Conservation (phyloP, 2,113 vertebrate species). For the Hippocampus abdominalis region DNA sequence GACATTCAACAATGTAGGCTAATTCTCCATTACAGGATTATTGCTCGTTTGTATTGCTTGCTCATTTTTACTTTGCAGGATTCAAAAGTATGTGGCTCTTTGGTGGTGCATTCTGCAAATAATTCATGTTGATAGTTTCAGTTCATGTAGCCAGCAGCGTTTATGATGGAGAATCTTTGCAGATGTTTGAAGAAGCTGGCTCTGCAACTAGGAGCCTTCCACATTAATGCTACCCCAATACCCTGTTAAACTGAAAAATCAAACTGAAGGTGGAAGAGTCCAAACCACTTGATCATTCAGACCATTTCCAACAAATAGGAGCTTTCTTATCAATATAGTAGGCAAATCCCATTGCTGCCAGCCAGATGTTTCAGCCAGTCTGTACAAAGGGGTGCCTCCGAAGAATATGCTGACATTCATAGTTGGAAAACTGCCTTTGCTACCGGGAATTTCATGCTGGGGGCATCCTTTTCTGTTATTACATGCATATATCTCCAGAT, state of each 20-base stretch:
- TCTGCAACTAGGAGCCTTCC: conserved; percentile 25
- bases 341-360: conserved; percentile 48
- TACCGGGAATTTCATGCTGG: conserved; percentile 9
- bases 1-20: conserved; percentile 7
- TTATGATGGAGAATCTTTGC: conserved; percentile 23
- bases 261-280: conserved; percentile 39
- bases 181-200: conserved; percentile 22
- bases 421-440: conserved; percentile 12
- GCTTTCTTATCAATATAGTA: conserved; percentile 24
- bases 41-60: conserved; percentile 11
- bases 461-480: conserved; percentile 58
- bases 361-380: conserved; percentile 35
- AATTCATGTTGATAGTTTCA: conserved; percentile 18
- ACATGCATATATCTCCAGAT: conserved; percentile 30
- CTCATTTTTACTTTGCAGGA: conserved; percentile 23
- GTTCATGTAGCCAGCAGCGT: conserved; percentile 17
- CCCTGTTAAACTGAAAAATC: conserved; percentile 47
- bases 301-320: conserved; percentile 34
- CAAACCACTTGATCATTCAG: conserved; percentile 28
- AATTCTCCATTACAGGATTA: not conserved
- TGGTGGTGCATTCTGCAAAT: conserved; percentile 3
- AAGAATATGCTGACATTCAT: conserved; percentile 15
- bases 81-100: conserved; percentile 13
- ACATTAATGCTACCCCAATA: conserved; percentile 19
- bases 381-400: conserved; percentile 10